Conservation (phyloP, 2,888 invertebrate species). For the Chloromyia formosa region DNA sequence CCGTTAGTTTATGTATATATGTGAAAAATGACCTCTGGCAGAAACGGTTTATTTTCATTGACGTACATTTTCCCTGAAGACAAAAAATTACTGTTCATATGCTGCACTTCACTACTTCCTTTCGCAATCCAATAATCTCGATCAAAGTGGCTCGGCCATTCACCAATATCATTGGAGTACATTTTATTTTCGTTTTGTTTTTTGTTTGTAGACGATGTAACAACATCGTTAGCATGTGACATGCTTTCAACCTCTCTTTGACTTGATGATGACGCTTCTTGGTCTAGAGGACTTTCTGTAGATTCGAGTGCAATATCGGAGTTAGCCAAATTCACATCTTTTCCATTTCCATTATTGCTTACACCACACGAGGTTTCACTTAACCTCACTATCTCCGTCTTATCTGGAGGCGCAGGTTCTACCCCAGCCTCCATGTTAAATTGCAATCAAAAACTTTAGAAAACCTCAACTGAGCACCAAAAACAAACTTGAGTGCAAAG, state of each 20-base stretch:
- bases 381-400: too few species aligned
- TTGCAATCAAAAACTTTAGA: too few species aligned
- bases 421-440: too few species aligned
- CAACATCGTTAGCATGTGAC: neutral
- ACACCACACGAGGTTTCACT: too few species aligned
- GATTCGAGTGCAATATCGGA: neutral
- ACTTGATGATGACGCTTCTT: neutral
- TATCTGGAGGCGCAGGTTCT: too few species aligned
- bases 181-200: conserved; percentile 20
- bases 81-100: conserved; percentile 25
- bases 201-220: conserved; percentile 5
- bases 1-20: conserved; percentile 16
- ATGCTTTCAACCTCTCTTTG: conserved; percentile 8
- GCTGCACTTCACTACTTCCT: conserved; percentile 26
- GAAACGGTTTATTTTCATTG: conserved; percentile 18
- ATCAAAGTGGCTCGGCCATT: conserved; percentile 16
- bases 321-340: too few species aligned
- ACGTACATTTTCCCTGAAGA: conserved; percentile 7
- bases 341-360: too few species aligned
- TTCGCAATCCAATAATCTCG: conserved; percentile 20
- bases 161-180: conserved; percentile 17
- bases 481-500: too few species aligned
- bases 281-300: conserved; percentile 7
- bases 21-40: conserved; percentile 16
- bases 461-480: too few species aligned